phyloP scores from a whole-genome alignment of 1,140 invertebrate genomes.

The Caenorhabditis latens region DNA sequence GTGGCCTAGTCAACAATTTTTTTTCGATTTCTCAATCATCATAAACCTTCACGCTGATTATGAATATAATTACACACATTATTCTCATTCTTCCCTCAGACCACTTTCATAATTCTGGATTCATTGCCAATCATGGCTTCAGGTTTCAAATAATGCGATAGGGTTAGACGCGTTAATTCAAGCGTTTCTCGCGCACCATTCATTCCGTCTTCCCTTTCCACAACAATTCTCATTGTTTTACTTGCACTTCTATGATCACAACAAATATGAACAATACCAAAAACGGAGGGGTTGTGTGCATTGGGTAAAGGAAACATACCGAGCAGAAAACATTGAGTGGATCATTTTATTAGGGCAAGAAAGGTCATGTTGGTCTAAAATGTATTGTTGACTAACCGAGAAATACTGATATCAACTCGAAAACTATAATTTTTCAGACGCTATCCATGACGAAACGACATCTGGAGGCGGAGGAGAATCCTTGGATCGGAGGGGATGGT shows the following conservation, averaged over 20 bases:
- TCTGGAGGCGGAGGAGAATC: slow-evolving; percentile 35
- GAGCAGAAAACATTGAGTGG: neutral
- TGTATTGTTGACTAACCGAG: neutral
- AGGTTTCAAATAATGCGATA: slow-evolving; percentile 56
- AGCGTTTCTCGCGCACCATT: slow-evolving; percentile 43
- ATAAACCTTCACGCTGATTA: neutral
- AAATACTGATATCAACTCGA: neutral
- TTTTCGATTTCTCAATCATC: too few relatives aligned
- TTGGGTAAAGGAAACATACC: neutral
- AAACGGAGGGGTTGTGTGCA: slow-evolving; percentile 27
- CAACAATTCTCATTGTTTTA: slow-evolving; percentile 44
- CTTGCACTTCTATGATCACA: slow-evolving; percentile 32
- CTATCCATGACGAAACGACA: slow-evolving; percentile 16
- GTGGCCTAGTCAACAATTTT: too few relatives aligned
- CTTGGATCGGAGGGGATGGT: slow-evolving; percentile 32
- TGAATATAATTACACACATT: neutral
- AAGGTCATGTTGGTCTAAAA: neutral
- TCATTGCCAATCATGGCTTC: slow-evolving; percentile 18
- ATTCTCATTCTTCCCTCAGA: neutral
- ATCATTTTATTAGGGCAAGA: neutral
- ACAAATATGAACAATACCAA: slow-evolving; percentile 33
- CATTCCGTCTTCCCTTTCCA: neutral
- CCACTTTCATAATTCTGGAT: slow-evolving; percentile 20
- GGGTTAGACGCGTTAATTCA: slow-evolving; percentile 49
- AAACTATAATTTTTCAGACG: neutral